These are phyloP conservation scores for Callocephalon fimbriatum DNA, from an alignment of 2,113 vertebrate genomes.

Conservation along the genomic window DNA sequence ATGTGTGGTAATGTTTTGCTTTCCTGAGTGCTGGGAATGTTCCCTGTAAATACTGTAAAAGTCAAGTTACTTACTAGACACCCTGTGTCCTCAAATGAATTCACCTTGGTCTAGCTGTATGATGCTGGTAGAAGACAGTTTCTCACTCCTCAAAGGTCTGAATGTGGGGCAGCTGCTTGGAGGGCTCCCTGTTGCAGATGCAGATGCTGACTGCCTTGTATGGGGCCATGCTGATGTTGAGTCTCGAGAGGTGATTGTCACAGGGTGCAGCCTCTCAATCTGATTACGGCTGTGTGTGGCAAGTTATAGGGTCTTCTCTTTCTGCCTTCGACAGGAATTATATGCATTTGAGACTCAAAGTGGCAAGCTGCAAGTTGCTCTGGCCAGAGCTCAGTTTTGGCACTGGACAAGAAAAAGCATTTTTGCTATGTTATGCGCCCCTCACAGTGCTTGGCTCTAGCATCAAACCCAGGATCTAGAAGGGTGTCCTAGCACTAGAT, in stretches of 20 bases:
- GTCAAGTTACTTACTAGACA: not conserved
- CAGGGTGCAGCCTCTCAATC: not conserved
- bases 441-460: not conserved
- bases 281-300: accelerated
- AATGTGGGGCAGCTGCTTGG: not conserved
- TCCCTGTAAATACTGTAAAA: not conserved
- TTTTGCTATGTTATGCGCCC: not conserved
- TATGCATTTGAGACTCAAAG: not conserved
- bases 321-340: not conserved
- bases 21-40: not conserved
- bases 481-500: not conserved
- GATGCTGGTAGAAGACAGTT: not conserved
- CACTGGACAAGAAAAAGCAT: not conserved
- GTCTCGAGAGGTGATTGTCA: not conserved
- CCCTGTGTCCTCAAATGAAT: not conserved
- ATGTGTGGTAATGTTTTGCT: not conserved
- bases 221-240: not conserved
- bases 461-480: not conserved
- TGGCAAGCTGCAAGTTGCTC: not conserved
- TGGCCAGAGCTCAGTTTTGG: not conserved
- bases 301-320: not conserved
- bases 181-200: not conserved
- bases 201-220: accelerated
- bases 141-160: not conserved
- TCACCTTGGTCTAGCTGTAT: not conserved